Evolutionary conservation across 1,140 invertebrate species (phyloP).

Genomic region (Trachelipus rathkii): DNA sequence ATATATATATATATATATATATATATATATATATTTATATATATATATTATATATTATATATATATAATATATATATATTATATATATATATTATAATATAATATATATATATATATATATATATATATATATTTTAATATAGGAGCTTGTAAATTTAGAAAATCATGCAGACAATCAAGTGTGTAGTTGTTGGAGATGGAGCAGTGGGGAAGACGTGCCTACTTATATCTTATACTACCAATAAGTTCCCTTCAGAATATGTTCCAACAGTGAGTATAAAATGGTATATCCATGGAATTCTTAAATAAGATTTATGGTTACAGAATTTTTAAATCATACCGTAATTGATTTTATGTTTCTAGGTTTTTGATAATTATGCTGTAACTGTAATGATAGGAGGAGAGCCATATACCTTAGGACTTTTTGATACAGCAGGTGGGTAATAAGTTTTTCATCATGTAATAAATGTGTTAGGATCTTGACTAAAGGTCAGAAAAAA

Average conservation of each 20-base stretch:
- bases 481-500: too few relatives aligned
- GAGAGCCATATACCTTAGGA: constrained; percentile 96
- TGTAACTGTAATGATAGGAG: constrained; percentile 97
- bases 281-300: too few relatives aligned
- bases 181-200: constrained; percentile 98
- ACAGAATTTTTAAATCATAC: not conserved
- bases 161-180: constrained; percentile 94
- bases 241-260: constrained; percentile 99
- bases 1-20: too few relatives aligned
- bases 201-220: constrained; percentile 95
- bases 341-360: constrained; percentile 26
- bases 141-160: not conserved
- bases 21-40: too few relatives aligned
- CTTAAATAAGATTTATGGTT: not conserved
- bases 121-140: too few relatives aligned
- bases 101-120: too few relatives aligned
- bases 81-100: too few relatives aligned
- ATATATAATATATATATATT: too few relatives aligned
- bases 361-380: constrained; percentile 96
- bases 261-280: constrained; percentile 80
- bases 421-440: constrained; percentile 89
- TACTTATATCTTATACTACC: constrained; percentile 87
- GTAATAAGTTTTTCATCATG: not conserved
- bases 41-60: too few relatives aligned
- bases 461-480: too few relatives aligned